These are phyloP conservation scores for Marisa cornuarietis DNA, from an alignment of 1,140 invertebrate genomes.

Conservation along the genomic window DNA sequence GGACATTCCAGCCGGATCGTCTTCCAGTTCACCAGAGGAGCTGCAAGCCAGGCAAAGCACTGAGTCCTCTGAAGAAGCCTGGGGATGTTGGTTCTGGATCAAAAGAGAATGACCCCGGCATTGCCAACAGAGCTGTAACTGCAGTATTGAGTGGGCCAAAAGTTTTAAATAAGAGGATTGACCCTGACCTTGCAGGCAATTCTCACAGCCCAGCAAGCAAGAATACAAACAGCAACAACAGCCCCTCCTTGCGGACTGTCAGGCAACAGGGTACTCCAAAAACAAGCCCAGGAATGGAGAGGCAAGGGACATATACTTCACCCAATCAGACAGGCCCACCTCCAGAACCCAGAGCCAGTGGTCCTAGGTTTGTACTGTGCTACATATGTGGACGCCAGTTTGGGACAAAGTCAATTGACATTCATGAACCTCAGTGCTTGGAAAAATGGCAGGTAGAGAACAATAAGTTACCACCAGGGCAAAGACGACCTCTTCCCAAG, in stretches of 20 bases:
- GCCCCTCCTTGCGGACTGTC: conserved; percentile 4
- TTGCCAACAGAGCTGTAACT: conserved; percentile 32
- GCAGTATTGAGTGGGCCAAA: conserved; percentile 35
- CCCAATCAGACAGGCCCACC: conserved; percentile 38
- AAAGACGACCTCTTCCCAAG: conserved; percentile 71
- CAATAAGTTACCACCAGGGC: conserved; percentile 71
- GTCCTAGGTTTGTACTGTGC: conserved; percentile 71
- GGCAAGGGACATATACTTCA: conserved; percentile 43
- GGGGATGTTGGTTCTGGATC: conserved; percentile 9
- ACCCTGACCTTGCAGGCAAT: conserved; percentile 4
- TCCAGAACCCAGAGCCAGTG: conserved; percentile 31
- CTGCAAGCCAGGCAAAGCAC: conserved; percentile 67
- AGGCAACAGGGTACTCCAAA: conserved; percentile 21
- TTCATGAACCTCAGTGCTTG: conserved; percentile 82
- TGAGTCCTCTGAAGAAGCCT: conserved; percentile 28
- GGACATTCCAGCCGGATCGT: conserved; percentile 77
- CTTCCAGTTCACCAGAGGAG: conserved; percentile 75
- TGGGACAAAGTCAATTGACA: conserved; percentile 75
- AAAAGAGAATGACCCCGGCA: conserved; percentile 7
- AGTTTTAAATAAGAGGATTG: conserved; percentile 28
- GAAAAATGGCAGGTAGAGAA: conserved; percentile 80
- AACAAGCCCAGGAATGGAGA: conserved; percentile 6
- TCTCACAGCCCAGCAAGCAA: conserved; percentile 4
- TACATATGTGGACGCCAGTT: conserved; percentile 79
- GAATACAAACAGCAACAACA: conserved; percentile 5